phyloP scores from a whole-genome alignment of 2,888 invertebrate genomes.

The Poecilobothrus nobilitatus region DNA sequence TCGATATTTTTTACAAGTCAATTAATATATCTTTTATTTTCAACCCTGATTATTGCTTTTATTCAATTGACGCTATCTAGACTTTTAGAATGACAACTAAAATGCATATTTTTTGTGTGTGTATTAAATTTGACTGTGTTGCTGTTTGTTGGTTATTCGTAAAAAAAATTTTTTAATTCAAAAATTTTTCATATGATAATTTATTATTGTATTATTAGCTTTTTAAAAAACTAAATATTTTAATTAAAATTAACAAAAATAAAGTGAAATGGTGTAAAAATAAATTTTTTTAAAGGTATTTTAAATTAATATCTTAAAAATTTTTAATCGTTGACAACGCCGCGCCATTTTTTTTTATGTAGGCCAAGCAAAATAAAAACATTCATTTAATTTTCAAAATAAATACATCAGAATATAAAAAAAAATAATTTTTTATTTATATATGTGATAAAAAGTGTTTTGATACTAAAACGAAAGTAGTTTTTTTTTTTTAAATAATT shows the following conservation, averaged over 20 bases:
- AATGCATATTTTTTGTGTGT: neutral
- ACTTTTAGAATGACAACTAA: neutral
- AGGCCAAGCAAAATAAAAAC: constrained; percentile 4
- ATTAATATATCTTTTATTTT: no score
- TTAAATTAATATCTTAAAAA: neutral
- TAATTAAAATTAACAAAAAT: neutral
- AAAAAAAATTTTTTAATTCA: neutral
- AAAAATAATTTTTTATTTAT: no score
- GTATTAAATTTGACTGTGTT: constrained; percentile 1
- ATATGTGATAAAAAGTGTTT: no score
- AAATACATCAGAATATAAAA: neutral
- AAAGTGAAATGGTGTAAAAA: neutral
- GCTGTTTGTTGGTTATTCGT: constrained; percentile 1
- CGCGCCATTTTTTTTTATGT: neutral
- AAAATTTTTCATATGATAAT: neutral
- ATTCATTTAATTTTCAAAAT: neutral
- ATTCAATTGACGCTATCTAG: neutral
- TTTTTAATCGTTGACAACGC: neutral
- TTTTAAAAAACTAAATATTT: neutral
- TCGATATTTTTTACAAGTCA: no score
- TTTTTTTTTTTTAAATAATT: no score
- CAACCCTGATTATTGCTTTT: no score
- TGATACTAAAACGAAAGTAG: no score
- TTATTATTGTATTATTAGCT: neutral
- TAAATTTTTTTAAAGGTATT: neutral